Base-by-base conservation (phyloP, 2,113 vertebrate genomes). In the Serilophus lunatus region DNA sequence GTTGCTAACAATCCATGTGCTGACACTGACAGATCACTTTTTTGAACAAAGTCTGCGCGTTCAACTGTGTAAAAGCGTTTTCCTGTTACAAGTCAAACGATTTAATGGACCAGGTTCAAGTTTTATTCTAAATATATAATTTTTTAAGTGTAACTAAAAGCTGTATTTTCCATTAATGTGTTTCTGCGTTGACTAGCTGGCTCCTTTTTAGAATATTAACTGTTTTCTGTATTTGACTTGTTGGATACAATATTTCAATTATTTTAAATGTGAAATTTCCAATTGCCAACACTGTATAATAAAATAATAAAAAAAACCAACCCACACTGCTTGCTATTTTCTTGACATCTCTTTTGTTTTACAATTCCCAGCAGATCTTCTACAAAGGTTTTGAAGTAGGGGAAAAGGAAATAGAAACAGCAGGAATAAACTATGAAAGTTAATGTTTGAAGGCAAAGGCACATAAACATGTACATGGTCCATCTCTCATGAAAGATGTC, bases 111-210 rank as follows among this genome's bases (percentile, higher is more conserved):
- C 96, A 92, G 97, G 94, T 96, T 97, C 96, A 91, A 96, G 94
- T 96, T 97, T 97, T 98, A 97, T 98, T 97, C 97, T 93, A 98
- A 97, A 97, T 97, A 96, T 97, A 97, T 98, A 94, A 82, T 97
- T 98, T 98, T 98, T 93, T 97, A 98, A 93, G 96, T 97, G 96
- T 98, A 98, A 97, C 97, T 98, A 98, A 98, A 98, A 98, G 98
- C 98, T 98, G 97, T 98, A 97, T 98, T 97, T 97, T 97, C 96
- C 96, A 97, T 96, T 95, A 96, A 96, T 98, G 98, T 98, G 98
- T 98, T 98, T 98, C 98, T 97, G 95, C 97, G 19, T 97, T 98
- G 96, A 98, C 96, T 97, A 98, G 96, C 86, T 97, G 96, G 88
- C 89, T 96, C 96, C 97, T 96, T 96, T 96, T 96, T 98, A 98